Percentiles rank a stretch among this genome's conserved stretches.
These are phyloP conservation scores for Gambelia wislizenii DNA, from an alignment of 2,797 vertebrate species.

Conservation along the genomic window DNA sequence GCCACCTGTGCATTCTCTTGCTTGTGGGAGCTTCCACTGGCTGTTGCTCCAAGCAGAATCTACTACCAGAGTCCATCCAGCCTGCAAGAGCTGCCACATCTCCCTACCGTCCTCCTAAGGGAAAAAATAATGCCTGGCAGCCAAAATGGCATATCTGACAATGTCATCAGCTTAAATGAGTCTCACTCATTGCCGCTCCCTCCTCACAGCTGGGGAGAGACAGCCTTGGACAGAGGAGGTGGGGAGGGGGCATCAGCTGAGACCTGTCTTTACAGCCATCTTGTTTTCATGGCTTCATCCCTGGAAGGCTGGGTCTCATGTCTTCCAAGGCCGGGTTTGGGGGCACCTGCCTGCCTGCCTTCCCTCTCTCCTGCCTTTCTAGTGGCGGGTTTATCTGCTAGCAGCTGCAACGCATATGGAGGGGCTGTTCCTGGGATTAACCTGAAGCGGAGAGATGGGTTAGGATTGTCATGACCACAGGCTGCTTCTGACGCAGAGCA, in stretches of 20 bases:
- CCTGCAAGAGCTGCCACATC: no score
- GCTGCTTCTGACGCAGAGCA: background rate
- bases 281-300: background rate
- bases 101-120: background rate
- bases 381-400: background rate
- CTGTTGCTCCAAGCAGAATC: background rate
- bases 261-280: no score
- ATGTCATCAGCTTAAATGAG: background rate
- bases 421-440: background rate
- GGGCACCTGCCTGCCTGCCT: background rate
- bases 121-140: background rate
- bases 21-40: no score
- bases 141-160: background rate
- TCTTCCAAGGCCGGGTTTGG: no score
- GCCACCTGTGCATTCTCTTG: background rate
- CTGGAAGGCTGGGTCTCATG: no score
- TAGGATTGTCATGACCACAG: background rate
- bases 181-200: background rate
- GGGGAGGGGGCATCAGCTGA: background rate
- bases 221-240: no score
- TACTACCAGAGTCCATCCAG: background rate
- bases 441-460: background rate
- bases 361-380: background rate
- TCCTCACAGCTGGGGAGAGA: background rate
- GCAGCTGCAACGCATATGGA: background rate